These are phyloP conservation scores for Acrocyrtus sp. DNA, from an alignment of 2,888 invertebrate species.

Conservation along the genomic window DNA sequence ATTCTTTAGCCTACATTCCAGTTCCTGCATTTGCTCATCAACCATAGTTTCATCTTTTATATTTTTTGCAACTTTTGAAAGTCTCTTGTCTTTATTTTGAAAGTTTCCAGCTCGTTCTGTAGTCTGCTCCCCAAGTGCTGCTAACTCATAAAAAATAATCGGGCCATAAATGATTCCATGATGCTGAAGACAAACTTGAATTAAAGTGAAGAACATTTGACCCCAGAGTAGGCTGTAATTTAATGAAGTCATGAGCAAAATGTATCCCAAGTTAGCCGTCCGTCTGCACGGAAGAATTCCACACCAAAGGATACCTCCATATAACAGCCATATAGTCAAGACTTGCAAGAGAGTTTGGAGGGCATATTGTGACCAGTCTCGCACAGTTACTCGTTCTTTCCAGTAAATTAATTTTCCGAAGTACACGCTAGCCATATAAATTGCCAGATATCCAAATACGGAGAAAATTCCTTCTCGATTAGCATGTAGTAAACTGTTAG, in stretches of 20 bases:
- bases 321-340: conserved; percentile 56
- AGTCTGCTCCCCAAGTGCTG: conserved; percentile 30
- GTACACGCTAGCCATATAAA: conserved; percentile 81
- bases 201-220: conserved; percentile 64
- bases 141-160: conserved; percentile 56
- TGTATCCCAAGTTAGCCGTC: conserved; percentile 85
- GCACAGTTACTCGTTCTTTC: conserved; percentile 38
- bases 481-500: conserved; percentile 74
- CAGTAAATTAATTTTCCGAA: conserved; percentile 71
- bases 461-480: conserved; percentile 94
- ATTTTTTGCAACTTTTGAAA: conserved; percentile 10
- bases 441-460: conserved; percentile 82
- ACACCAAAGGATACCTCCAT: conserved; percentile 57
- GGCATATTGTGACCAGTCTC: conserved; percentile 59
- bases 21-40: conserved; percentile 18
- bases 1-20: conserved; percentile 42
- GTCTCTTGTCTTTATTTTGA: conserved; percentile 30
- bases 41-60: conserved; percentile 12
- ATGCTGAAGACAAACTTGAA: conserved; percentile 52
- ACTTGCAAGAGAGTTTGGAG: conserved; percentile 48
- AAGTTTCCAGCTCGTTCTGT: conserved; percentile 15
- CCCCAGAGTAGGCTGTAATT: conserved; percentile 71
- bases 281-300: conserved; percentile 75
- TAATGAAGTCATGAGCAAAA: conserved; percentile 78
- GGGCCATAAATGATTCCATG: conserved; percentile 58